These are phyloP conservation scores for Lutjanus erythropterus DNA, from an alignment of 2,113 vertebrate species.

Conservation along the genomic window DNA sequence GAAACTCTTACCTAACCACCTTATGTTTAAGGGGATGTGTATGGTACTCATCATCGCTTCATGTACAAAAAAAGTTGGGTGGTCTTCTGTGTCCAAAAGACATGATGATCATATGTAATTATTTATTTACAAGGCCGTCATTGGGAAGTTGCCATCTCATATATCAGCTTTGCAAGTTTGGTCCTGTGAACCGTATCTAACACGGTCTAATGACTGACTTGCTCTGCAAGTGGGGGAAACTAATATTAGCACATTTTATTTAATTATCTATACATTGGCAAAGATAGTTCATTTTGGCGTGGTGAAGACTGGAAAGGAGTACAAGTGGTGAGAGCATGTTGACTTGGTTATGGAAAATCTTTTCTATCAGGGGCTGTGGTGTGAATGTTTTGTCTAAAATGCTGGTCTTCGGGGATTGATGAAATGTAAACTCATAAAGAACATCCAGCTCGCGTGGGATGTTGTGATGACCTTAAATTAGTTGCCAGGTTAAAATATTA, in stretches of 20 bases:
- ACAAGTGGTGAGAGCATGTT: neutral
- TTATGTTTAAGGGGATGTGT: too few relatives aligned
- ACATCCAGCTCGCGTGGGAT: slow-evolving; percentile 6
- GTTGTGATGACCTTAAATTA: slow-evolving; percentile 4
- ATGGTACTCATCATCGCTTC: too few relatives aligned
- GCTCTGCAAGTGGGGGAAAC: too few relatives aligned
- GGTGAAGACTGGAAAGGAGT: slow-evolving; percentile 5
- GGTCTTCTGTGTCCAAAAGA: too few relatives aligned
- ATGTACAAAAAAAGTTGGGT: too few relatives aligned
- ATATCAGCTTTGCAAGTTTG: too few relatives aligned
- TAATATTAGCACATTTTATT: slow-evolving; percentile 8
- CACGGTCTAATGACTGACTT: too few relatives aligned
- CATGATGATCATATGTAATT: too few relatives aligned
- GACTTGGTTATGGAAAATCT: fast-evolving
- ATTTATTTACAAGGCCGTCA: too few relatives aligned
- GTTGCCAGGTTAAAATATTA: neutral
- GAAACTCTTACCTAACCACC: neutral
- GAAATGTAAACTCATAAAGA: slow-evolving; percentile 49
- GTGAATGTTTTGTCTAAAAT: neutral
- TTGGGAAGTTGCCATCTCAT: too few relatives aligned
- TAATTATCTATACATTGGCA: neutral
- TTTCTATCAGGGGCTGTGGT: neutral
- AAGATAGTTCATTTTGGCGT: slow-evolving; percentile 12
- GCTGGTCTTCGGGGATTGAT: slow-evolving; percentile 17
- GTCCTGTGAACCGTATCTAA: too few relatives aligned